Percentiles rank a stretch among this genome's conserved stretches.
Conservation (phyloP, 2,888 invertebrate genomes). For the Drosophila basisetae region DNA sequence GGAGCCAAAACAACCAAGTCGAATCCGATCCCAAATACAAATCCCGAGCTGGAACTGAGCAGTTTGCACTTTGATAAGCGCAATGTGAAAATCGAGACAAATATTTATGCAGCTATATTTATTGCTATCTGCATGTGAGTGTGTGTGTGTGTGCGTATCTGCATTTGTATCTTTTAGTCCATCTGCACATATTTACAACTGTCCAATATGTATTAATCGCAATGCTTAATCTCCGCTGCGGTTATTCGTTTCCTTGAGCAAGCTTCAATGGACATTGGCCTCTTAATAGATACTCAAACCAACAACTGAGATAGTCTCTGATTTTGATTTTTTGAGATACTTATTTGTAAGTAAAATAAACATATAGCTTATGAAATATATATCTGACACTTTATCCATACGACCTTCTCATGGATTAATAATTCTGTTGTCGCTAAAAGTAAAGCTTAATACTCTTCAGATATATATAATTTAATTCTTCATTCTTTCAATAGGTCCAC, state of each 20-base stretch:
- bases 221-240: slow-evolving; percentile 9
- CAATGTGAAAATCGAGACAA: slow-evolving; percentile 64
- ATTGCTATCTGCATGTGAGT: slow-evolving; percentile 17
- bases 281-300: not conserved
- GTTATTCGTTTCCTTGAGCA: no score
- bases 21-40: not conserved
- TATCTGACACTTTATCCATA: not conserved
- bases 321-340: slow-evolving; percentile 4
- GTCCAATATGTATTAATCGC: slow-evolving; percentile 20
- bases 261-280: not conserved
- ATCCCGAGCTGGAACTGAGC: not conserved
- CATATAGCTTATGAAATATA: not conserved
- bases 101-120: slow-evolving; percentile 67
- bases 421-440: not conserved
- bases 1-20: not conserved
- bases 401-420: not conserved
- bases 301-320: not conserved
- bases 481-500: not conserved
- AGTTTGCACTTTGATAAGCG: slow-evolving; percentile 67
- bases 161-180: slow-evolving; percentile 24
- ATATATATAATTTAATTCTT: not conserved
- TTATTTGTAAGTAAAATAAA: not conserved
- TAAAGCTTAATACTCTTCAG: not conserved
- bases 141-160: not conserved
- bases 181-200: slow-evolving; percentile 31